Evolutionary conservation across 2,888 invertebrate genomes (phyloP).

Genomic region (Argyra leucocephala): DNA sequence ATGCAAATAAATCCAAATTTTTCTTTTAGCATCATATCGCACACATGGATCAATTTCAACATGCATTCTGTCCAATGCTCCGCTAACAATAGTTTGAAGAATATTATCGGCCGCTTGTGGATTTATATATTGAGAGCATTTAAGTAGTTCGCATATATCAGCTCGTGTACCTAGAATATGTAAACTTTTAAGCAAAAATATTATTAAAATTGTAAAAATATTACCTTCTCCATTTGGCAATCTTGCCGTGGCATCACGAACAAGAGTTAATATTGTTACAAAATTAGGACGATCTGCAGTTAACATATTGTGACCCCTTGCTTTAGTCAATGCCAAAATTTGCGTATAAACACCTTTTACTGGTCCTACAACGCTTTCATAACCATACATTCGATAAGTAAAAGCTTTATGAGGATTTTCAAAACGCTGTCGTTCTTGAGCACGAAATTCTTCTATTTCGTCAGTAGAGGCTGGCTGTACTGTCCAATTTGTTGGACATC

Average conservation of each 20-base stretch:
- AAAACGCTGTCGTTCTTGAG: slow-evolving; percentile 75
- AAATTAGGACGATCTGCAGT: slow-evolving; percentile 76
- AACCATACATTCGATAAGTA: slow-evolving; percentile 80
- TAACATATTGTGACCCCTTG: slow-evolving; percentile 76
- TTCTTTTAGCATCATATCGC: slow-evolving; percentile 81
- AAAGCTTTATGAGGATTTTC: slow-evolving; percentile 84
- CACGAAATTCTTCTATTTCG: slow-evolving; percentile 66
- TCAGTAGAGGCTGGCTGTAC: slow-evolving; percentile 68
- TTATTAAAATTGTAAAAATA: neutral
- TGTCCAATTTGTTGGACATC: slow-evolving; percentile 73
- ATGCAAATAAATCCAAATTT: slow-evolving; percentile 94
- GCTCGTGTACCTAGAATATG: slow-evolving; percentile 55
- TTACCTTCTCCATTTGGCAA: slow-evolving; percentile 82
- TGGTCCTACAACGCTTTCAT: slow-evolving; percentile 72
- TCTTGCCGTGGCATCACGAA: slow-evolving; percentile 87
- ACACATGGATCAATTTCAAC: slow-evolving; percentile 85
- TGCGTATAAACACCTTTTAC: slow-evolving; percentile 69
- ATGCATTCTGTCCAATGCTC: slow-evolving; percentile 81
- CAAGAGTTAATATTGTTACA: slow-evolving; percentile 80
- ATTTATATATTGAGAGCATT: slow-evolving; percentile 59
- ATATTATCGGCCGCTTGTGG: slow-evolving; percentile 43
- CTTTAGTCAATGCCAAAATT: slow-evolving; percentile 50
- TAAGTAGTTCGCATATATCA: slow-evolving; percentile 80
- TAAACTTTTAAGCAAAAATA: neutral
- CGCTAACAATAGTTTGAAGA: slow-evolving; percentile 71